Evolutionary conservation across 1,140 invertebrate species (phyloP), one percentile per base, ranked within the genome.

Genomic region (Harlomillsia oculata): DNA sequence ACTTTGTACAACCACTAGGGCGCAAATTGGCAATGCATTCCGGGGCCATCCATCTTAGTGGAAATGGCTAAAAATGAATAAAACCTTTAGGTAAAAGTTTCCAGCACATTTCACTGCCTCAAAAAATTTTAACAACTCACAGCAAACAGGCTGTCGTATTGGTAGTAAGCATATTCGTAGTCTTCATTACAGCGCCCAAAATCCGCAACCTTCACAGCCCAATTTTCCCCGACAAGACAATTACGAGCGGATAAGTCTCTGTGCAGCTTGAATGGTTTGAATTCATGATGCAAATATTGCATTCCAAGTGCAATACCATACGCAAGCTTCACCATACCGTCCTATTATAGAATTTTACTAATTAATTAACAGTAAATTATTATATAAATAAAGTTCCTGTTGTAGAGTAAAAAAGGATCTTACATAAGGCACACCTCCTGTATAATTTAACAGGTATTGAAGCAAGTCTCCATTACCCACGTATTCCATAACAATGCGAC

Each of bases 1-100:
- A 28, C 26, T 44, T 30, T 2, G 16, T 29, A 8, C 8, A 5
- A 30, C 26, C 39, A 53, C 5, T 36, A 5, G 2, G 6, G 2
- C 50, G 49, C 1, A 52, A 28, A 37, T 53, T 53, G n/a, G n/a
- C n/a, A n/a, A n/a, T n/a, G n/a, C n/a, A n/a, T 48, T 59, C 56
- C 9, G 56, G 56, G n/a, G 50, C 30, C 56, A 59, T 59, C 56
- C 56, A 59, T 14, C 56, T 21, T 16, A 59, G n/a, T 4, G 56
- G 56, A 21, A 39, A 58, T 5, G 21, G 16, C 14, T 29, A 6
- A 11, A 20, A 9, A 20, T 25, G 6, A 11, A 18, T 29, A 23
- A 11, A n/a, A 5, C n/a, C 29, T 8, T 16, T 50, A 18, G n/a
- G n/a, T 53, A 18, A 9, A 6, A 11, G n/a, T 23, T 23, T 41